phyloP scores from a whole-genome alignment of 1,140 invertebrate species.

The Popillia japonica region DNA sequence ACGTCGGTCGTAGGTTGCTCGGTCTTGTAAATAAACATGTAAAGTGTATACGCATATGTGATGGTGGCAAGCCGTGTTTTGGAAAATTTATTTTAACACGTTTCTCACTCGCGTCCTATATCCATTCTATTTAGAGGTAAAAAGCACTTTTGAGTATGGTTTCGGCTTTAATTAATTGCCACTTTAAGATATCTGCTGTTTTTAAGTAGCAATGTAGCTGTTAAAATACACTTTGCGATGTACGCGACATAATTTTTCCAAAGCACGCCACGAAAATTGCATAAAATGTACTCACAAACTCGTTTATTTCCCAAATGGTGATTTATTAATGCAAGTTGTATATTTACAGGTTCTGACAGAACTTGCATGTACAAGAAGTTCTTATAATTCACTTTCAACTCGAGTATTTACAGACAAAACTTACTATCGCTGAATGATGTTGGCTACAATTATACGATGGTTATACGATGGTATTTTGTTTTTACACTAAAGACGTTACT shows the following conservation, averaged over 20 bases:
- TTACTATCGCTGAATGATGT: too few relatives aligned
- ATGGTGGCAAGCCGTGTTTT: slow-evolving; percentile 24
- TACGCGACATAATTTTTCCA: background rate
- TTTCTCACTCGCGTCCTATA: slow-evolving; percentile 23
- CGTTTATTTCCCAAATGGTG: background rate
- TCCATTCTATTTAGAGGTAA: slow-evolving; percentile 37
- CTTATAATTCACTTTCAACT: too few relatives aligned
- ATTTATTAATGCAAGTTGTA: background rate
- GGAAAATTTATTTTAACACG: slow-evolving; percentile 35
- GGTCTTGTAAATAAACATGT: slow-evolving; percentile 34
- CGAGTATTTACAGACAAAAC: too few relatives aligned
- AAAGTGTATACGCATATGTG: slow-evolving; percentile 23
- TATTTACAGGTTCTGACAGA: background rate
- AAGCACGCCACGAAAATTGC: slow-evolving; percentile 9
- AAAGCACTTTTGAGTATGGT: slow-evolving; percentile 35
- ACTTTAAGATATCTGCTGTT: slow-evolving; percentile 7
- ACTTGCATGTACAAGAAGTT: background rate
- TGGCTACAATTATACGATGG: too few relatives aligned
- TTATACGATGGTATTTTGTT: too few relatives aligned
- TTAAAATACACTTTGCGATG: slow-evolving; percentile 19
- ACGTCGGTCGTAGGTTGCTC: slow-evolving; percentile 15
- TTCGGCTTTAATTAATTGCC: slow-evolving; percentile 35
- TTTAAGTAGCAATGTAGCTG: slow-evolving; percentile 15
- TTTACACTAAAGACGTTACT: too few relatives aligned
- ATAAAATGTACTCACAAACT: background rate